Conservation (phyloP, 2,888 invertebrate species). For the Cybosia mesomella region DNA sequence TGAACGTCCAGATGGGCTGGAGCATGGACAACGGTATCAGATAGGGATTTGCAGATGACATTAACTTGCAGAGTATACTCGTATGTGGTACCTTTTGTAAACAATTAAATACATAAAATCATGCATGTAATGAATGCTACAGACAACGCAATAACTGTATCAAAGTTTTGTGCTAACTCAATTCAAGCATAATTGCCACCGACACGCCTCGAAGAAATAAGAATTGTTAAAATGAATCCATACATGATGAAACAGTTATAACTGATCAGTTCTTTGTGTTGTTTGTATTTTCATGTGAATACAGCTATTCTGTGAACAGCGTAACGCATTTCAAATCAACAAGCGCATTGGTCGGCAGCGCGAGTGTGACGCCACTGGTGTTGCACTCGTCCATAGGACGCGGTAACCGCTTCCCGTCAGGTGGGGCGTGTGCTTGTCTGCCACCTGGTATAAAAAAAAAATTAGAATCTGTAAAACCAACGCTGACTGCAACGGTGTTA, state of each 20-base stretch:
- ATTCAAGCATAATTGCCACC: background rate
- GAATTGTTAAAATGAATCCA: background rate
- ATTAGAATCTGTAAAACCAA: background rate
- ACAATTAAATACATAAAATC: too few relatives aligned
- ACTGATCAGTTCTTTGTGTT: conserved; percentile 2
- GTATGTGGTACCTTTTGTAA: too few relatives aligned
- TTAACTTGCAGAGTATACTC: background rate
- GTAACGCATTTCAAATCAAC: conserved; percentile 25
- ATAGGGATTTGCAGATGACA: background rate
- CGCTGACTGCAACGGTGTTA: conserved; percentile 39
- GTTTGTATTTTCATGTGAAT: conserved; percentile 60
- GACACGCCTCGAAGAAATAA: background rate
- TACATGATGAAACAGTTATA: background rate
- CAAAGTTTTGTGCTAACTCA: background rate
- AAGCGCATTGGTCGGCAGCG: too few relatives aligned
- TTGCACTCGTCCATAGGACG: too few relatives aligned
- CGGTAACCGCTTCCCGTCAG: too few relatives aligned
- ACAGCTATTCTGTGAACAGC: conserved; percentile 72
- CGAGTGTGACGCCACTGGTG: too few relatives aligned
- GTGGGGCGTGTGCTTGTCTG: too few relatives aligned
- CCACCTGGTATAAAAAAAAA: too few relatives aligned
- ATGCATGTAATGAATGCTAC: background rate
- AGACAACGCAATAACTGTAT: background rate
- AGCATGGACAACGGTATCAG: background rate
- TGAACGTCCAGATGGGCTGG: too few relatives aligned